Conservation (phyloP, 2,113 vertebrate species). For the Datnioides undecimradiatus region DNA sequence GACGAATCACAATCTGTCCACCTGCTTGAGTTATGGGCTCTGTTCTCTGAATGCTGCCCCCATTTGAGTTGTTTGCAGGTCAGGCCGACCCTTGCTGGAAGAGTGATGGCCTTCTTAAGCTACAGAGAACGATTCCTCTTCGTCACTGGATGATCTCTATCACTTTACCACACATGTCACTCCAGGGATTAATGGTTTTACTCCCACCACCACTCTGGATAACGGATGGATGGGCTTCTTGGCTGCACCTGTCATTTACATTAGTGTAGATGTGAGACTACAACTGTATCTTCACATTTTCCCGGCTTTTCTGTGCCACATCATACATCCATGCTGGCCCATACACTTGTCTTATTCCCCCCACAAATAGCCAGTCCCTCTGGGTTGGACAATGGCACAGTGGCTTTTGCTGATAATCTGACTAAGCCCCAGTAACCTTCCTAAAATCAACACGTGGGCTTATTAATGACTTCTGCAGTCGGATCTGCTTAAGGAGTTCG, state of each 20-base stretch:
- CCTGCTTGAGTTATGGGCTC: slow-evolving; percentile 27
- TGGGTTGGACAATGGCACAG: slow-evolving; percentile 19
- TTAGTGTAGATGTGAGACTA: slow-evolving; percentile 42
- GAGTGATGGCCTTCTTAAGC: slow-evolving; percentile 47
- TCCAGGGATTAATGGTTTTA: slow-evolving; percentile 51
- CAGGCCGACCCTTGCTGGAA: slow-evolving; percentile 43
- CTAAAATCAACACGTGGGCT: slow-evolving; percentile 46
- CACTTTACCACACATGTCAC: slow-evolving; percentile 63
- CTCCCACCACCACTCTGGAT: slow-evolving; percentile 39
- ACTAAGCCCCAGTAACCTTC: slow-evolving; percentile 41
- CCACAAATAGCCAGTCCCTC: slow-evolving; percentile 15
- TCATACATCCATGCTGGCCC: background rate
- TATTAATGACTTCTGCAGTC: slow-evolving; percentile 67
- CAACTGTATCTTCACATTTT: slow-evolving; percentile 17
- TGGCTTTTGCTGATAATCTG: slow-evolving; percentile 31
- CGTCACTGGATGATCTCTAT: slow-evolving; percentile 50
- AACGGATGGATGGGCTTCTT: slow-evolving; percentile 51
- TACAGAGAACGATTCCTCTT: slow-evolving; percentile 38
- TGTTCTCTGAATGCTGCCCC: background rate
- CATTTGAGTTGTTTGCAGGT: slow-evolving; percentile 39
- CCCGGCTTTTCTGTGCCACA: slow-evolving; percentile 8
- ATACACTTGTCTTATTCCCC: background rate
- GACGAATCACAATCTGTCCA: slow-evolving; percentile 16
- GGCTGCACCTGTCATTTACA: slow-evolving; percentile 61
- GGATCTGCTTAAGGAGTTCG: slow-evolving; percentile 39